Evolutionary conservation across 2,888 invertebrate species (phyloP).

Genomic region (Drosophila cognata): DNA sequence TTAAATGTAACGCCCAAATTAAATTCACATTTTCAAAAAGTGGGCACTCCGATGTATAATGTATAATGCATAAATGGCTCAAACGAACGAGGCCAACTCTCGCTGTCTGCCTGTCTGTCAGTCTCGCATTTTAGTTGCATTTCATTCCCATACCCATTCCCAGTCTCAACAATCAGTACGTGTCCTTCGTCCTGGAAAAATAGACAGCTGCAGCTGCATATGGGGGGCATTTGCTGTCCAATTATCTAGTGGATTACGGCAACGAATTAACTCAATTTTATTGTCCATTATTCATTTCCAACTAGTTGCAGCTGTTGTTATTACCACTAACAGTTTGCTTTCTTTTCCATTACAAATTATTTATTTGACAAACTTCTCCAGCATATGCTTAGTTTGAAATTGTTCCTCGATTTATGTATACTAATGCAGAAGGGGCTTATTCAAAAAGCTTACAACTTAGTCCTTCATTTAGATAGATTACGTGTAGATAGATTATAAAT

Average conservation of each 20-base stretch:
- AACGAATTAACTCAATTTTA: neutral
- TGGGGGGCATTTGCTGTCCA: neutral
- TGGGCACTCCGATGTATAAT: conserved; percentile 5
- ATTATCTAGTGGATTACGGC: neutral
- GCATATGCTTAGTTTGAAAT: neutral
- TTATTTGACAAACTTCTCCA: neutral
- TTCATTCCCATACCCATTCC: neutral
- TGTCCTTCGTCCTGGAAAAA: conserved; percentile 2
- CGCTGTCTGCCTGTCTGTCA: neutral
- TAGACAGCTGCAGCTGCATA: conserved; percentile 2
- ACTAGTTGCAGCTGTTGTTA: conserved; percentile 4
- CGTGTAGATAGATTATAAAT: neutral
- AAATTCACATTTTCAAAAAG: conserved; percentile 53
- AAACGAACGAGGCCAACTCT: neutral
- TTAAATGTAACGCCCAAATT: conserved; percentile 37
- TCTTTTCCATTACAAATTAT: neutral
- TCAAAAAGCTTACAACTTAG: neutral
- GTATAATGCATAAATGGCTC: conserved; percentile 25
- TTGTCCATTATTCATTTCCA: neutral
- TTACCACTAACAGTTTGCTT: neutral
- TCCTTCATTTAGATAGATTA: neutral
- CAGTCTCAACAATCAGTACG: no score
- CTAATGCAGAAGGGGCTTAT: no score
- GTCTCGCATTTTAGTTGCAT: neutral
- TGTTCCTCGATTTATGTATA: neutral